Base-by-base conservation (phyloP, 2,113 vertebrate genomes). In the Xenopus borealis region DNA sequence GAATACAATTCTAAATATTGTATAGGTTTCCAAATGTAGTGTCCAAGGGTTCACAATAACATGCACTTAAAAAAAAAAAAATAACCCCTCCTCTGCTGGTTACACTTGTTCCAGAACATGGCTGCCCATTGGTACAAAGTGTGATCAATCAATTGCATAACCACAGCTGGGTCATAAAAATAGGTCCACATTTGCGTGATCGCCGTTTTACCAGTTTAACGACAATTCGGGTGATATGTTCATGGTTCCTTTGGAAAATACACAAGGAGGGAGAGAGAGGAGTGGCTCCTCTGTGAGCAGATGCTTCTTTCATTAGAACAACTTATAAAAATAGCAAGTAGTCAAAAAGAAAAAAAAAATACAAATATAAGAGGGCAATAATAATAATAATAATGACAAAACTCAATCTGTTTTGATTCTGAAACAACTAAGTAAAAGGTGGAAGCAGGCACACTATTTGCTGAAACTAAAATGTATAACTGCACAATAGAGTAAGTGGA, bases 11-110 rank as follows among this genome's bases (percentile, higher is more conserved):
- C 79, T 83, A 84, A 82, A 71, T 79, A 85, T 78, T 83, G 83
- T 86, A 79, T 83, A 81, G 82, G 83, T 84, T 27, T 88, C 83
- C 78, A 83, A 75, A 80, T 87, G 81, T 86, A 85, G 87, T 86
- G 86, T 87, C 86, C 85, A 83, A 87, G 69, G 86, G 83, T 84
- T 86, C 81, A 88, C 84, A 86, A 89, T 83, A 87, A 87, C 82
- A 85, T 79, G 83, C 82, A 88, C 81, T 86, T 82, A 83, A 81
- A 84, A 83, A 86, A 27, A n/a, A 27, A 27, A 50, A 18, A 19
- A 16, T n/a, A 18, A 58, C 13, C 77, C 70, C 65, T 83, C 79
- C 83, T 85, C 83, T 0, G 81, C 82, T 85, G 84, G 80, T 78
- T 78, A 80, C 69, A 85, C 75, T 82, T 86, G 23, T 3, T 27